Evolutionary conservation across 2,113 vertebrate species (phyloP), one percentile per base, ranked within the genome.

Genomic region (Tricholaema leucomelas): DNA sequence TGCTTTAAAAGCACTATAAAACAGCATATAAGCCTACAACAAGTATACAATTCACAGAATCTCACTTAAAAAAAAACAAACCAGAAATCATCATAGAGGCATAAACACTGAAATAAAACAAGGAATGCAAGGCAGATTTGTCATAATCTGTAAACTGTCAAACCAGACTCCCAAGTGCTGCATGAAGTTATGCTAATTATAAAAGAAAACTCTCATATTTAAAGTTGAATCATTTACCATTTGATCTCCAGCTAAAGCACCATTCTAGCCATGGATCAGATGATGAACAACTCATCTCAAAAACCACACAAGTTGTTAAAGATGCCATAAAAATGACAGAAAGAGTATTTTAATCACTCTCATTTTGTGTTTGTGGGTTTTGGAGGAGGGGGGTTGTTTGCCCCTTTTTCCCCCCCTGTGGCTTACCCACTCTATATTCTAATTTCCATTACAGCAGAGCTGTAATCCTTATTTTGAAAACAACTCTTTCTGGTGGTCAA

Each of bases 51-150:
- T 55, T 44, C 61, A 85, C 50, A 71, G 55, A 82, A 95, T 93
- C 95, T 81, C 79, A 94, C 78, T 95, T 81, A 2, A 82, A 59
- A 42, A 30, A 94, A n/a, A 92, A 42, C 40, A 92, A 42, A 58
- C 33, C 95, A 56, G 63, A 60, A 35, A 63, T 28, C 67, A 61
- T 85, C 91, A 94, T 92, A 92, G 35, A 90, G 38, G 16, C 75
- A 95, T 76, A 95, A 85, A 92, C 58, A 90, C 17, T 91, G 61
- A 89, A 95, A 88, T 71, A 87, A 92, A 87, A 88, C 48, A 89
- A 86, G 78, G 30, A 91, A 36, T n/a, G 54, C 73, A 93, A 79
- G 70, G 5, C 75, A 97, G 85, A 38, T 92, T 95, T 85, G 79
- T 79, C 56, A 65, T 1, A 79, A 42, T 73, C 79, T 91, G 42